These are phyloP conservation scores for Tragopan temminckii DNA, from an alignment of 2,797 vertebrate genomes.

Conservation along the genomic window DNA sequence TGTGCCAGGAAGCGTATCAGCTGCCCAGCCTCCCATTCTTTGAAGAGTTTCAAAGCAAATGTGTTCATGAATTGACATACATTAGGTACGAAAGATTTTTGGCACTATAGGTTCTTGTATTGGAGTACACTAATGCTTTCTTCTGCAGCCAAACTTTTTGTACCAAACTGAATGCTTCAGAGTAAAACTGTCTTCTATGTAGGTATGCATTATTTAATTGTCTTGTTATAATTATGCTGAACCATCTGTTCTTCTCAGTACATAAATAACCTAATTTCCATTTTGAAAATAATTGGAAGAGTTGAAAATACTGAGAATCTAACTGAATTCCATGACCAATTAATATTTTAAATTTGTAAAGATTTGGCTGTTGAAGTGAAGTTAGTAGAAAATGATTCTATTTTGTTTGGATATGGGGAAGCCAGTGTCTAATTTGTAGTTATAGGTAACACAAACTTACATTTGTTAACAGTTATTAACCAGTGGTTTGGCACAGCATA, in stretches of 20 bases:
- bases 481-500: neutral
- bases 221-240: neutral
- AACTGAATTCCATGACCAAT: neutral
- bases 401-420: neutral
- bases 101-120: neutral
- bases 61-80: conserved; percentile 1
- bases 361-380: neutral
- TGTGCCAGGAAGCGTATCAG: conserved; percentile 26
- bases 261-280: neutral
- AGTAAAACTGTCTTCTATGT: neutral
- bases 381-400: neutral
- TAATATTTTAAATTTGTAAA: neutral
- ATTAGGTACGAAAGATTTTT: neutral
- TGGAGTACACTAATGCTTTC: neutral
- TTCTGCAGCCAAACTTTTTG: neutral
- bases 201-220: neutral
- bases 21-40: neutral
- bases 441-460: neutral
- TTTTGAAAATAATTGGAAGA: neutral
- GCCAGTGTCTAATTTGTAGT: neutral
- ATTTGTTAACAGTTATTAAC: neutral
- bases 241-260: neutral
- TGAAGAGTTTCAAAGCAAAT: conserved; percentile 38
- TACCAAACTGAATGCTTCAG: neutral
- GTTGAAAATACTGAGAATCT: neutral